These are phyloP conservation scores for Drosophila busckii DNA, from an alignment of 1,140 invertebrate genomes.

Conservation along the genomic window DNA sequence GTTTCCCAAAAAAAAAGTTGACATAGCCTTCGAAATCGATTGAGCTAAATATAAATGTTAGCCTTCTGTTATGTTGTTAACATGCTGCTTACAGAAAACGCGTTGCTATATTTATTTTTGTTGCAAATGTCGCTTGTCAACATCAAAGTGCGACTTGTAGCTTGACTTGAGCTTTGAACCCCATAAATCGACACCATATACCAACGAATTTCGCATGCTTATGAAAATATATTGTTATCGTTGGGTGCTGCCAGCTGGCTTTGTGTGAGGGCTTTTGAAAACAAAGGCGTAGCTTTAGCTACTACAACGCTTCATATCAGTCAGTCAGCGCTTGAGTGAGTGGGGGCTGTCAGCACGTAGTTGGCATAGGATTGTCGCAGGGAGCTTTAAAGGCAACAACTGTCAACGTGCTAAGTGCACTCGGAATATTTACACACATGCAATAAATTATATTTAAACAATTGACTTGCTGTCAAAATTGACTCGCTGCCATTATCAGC, in stretches of 20 bases:
- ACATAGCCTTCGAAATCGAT: no score
- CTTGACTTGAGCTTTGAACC: slow-evolving; percentile 50
- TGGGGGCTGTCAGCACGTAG: slow-evolving; percentile 53
- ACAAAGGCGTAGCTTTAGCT: slow-evolving; percentile 24
- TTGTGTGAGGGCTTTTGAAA: not conserved
- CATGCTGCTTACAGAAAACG: not conserved
- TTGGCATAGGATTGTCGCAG: slow-evolving; percentile 23
- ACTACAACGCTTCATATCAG: slow-evolving; percentile 3
- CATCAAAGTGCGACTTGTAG: slow-evolving; percentile 44
- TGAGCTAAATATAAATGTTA: no score
- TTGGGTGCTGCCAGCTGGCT: not conserved
- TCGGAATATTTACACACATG: not conserved
- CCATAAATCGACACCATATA: no score
- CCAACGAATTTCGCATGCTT: no score
- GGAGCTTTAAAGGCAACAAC: slow-evolving; percentile 18
- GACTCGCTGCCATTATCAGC: slow-evolving; percentile 26
- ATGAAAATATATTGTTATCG: no score
- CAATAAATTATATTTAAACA: slow-evolving; percentile 1
- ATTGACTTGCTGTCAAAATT: slow-evolving; percentile 31
- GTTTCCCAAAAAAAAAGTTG: no score
- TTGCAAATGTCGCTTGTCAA: slow-evolving; percentile 35
- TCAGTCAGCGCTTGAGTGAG: slow-evolving; percentile 7
- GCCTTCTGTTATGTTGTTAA: slow-evolving; percentile 14
- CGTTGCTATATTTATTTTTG: slow-evolving; percentile 33
- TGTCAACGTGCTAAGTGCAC: slow-evolving; percentile 49